Percentiles rank a stretch among this genome's conserved stretches.
Evolutionary conservation across 2,113 vertebrate genomes (phyloP).

Genomic region (Megaceryle maxima): DNA sequence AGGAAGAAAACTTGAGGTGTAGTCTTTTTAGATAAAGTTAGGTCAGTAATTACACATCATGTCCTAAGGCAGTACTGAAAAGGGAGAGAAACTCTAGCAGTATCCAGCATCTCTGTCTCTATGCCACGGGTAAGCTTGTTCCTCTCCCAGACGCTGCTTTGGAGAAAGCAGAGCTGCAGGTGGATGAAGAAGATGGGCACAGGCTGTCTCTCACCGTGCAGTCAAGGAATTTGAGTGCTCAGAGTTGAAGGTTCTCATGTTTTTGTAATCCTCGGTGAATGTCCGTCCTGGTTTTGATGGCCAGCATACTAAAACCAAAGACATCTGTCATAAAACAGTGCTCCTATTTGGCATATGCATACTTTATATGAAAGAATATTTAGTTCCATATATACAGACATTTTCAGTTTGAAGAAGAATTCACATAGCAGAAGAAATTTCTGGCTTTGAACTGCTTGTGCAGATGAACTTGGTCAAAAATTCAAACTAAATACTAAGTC

Average conservation of each 20-base stretch:
- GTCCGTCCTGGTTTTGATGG: not conserved
- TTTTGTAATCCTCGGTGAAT: not conserved
- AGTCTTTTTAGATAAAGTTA: not conserved
- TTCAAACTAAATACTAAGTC: not conserved
- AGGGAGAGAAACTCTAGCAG: not conserved
- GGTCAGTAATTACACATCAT: not conserved
- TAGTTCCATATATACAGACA: not conserved
- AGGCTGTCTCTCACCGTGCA: accelerated
- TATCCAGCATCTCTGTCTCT: not conserved
- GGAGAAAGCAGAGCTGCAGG: not conserved
- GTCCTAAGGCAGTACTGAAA: not conserved
- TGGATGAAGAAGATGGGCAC: not conserved
- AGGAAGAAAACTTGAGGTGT: not conserved
- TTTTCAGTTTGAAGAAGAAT: not conserved
- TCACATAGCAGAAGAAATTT: not conserved
- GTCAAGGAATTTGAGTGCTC: not conserved
- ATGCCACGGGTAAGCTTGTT: not conserved
- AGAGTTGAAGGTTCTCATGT: not conserved
- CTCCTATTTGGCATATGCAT: accelerated
- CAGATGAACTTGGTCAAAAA: not conserved
- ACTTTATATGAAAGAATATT: not conserved
- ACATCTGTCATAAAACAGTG: not conserved
- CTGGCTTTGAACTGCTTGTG: not conserved
- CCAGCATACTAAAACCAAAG: not conserved
- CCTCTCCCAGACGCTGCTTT: not conserved